A percentile compares a stretch with the other conserved stretches of the same genome.
phyloP scores from a whole-genome alignment of 2,797 vertebrate species.

The Schizothorax lantsangensis region DNA sequence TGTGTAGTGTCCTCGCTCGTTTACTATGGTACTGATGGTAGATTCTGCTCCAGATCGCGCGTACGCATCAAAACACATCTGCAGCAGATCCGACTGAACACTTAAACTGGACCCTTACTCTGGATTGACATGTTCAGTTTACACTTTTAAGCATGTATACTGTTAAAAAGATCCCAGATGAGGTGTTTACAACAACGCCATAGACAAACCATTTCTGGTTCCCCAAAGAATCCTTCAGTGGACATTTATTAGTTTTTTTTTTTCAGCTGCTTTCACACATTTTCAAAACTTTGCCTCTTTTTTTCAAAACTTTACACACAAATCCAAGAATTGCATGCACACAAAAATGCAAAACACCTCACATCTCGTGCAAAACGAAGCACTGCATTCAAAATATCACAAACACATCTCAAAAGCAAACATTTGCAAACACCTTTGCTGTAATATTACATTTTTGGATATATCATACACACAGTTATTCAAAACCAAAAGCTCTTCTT shows the following conservation, averaged over 20 bases:
- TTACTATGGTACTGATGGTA: no score
- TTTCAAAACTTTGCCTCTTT: neutral
- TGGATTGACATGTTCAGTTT: neutral
- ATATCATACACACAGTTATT: no score
- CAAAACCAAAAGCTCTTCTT: no score
- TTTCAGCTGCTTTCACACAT: no score
- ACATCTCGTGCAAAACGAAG: no score
- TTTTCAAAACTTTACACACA: neutral
- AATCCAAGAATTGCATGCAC: neutral
- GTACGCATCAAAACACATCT: conserved; percentile 5
- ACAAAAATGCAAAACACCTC: neutral
- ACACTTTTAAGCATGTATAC: neutral
- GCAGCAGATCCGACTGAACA: neutral
- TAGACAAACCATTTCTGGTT: neutral
- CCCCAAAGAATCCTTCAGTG: neutral
- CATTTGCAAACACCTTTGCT: no score
- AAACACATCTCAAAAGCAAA: no score
- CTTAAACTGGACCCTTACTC: neutral
- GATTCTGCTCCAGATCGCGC: no score
- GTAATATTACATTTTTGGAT: no score
- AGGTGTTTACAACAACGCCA: neutral
- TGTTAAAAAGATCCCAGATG: neutral
- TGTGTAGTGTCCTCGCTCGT: no score
- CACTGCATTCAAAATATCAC: no score
- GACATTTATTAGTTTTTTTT: neutral